These are phyloP conservation scores for Junonia oenone DNA, from an alignment of 2,888 invertebrate genomes.

Conservation along the genomic window DNA sequence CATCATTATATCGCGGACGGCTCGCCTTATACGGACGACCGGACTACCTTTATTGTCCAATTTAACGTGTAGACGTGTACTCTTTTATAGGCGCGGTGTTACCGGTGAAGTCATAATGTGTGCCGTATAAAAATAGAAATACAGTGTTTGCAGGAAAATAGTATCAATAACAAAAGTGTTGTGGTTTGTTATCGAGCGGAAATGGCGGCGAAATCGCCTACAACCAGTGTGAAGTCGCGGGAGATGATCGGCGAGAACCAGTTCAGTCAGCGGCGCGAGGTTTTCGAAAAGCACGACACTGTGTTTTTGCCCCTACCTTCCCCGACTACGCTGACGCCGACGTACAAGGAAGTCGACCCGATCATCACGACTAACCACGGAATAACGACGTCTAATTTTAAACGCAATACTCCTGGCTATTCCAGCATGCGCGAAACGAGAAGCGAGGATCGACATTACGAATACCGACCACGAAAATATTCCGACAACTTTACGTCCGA, in stretches of 20 bases:
- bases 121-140: slow-evolving; percentile 70
- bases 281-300: slow-evolving; percentile 74
- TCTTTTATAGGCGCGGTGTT: slow-evolving; percentile 65
- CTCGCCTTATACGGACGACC: slow-evolving; percentile 69
- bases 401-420: slow-evolving; percentile 62
- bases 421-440: slow-evolving; percentile 71
- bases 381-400: slow-evolving; percentile 67
- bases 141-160: slow-evolving; percentile 75
- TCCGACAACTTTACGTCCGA: slow-evolving; percentile 72
- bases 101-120: slow-evolving; percentile 77
- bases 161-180: slow-evolving; percentile 73
- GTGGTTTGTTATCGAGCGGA: slow-evolving; percentile 76
- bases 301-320: slow-evolving; percentile 67
- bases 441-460: slow-evolving; percentile 55
- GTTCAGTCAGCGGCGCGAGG: slow-evolving; percentile 75
- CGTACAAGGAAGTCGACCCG: slow-evolving; percentile 56
- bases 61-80: slow-evolving; percentile 64
- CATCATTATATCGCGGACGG: slow-evolving; percentile 70
- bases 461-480: slow-evolving; percentile 67
- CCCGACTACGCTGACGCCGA: slow-evolving; percentile 46
- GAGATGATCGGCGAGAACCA: slow-evolving; percentile 72
- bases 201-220: slow-evolving; percentile 74
- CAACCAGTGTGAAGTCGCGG: slow-evolving; percentile 68
- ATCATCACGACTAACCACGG: slow-evolving; percentile 70
- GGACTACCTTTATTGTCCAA: slow-evolving; percentile 72